phyloP scores from a whole-genome alignment of 2,797 vertebrate genomes.

The Aldrovandia affinis region DNA sequence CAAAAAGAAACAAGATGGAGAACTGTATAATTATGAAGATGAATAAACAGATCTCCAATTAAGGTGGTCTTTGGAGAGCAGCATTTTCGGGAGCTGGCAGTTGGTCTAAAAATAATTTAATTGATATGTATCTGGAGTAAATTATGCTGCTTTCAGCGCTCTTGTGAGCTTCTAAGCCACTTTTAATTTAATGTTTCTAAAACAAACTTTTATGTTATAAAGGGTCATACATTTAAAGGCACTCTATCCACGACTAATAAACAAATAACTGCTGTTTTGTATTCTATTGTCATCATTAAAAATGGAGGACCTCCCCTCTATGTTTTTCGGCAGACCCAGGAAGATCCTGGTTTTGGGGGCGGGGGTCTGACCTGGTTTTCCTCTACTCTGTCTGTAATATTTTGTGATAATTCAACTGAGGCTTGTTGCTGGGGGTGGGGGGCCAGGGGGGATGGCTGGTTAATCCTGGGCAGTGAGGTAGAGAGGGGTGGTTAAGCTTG shows the following conservation, averaged over 20 bases:
- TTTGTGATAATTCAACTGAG: not conserved
- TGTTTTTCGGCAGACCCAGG: not conserved
- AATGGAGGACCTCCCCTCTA: not conserved
- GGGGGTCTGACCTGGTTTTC: not conserved
- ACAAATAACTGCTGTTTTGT: conserved; percentile 10
- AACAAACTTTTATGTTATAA: not conserved
- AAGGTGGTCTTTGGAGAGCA: conserved; percentile 24
- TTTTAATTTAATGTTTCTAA: conserved; percentile 12
- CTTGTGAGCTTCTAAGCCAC: conserved; percentile 20
- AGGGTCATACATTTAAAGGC: conserved; percentile 3
- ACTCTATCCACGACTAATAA: not conserved
- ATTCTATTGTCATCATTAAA: not conserved
- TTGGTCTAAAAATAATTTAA: conserved; percentile 31
- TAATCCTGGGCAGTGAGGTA: not conserved
- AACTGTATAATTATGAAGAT: conserved; percentile 24
- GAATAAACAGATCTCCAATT: conserved; percentile 26
- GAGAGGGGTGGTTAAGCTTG: not conserved
- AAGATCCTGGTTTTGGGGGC: not conserved
- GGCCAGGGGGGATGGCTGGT: not conserved
- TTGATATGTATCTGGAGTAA: conserved; percentile 28
- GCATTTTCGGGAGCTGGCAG: not conserved
- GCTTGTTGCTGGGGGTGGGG: not conserved
- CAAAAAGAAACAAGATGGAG: conserved; percentile 18
- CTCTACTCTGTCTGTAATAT: not conserved
- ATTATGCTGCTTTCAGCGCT: conserved; percentile 11